Evolutionary conservation across 1,140 invertebrate genomes (phyloP), one percentile per base, ranked within the genome.

Genomic region (Lordiphosa collinella): DNA sequence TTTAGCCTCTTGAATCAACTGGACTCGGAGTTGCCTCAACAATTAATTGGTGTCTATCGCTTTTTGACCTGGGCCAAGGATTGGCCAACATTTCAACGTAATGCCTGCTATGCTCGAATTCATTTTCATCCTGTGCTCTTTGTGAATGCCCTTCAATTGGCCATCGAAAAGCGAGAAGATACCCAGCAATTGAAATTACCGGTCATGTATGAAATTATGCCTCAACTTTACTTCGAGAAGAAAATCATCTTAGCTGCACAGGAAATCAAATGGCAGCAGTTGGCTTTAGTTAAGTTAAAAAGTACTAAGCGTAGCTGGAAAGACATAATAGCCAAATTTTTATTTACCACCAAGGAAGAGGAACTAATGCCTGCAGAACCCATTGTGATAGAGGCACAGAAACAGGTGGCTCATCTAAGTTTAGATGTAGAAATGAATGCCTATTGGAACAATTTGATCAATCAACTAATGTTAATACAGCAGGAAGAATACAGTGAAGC

Each of bases 31-130:
- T 91, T 94, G 55, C 72, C 91, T 0, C 86, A 92, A 48, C 92
- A 94, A 75, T 90, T 92, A n/a, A 73, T 91, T 2, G 90, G 89
- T 0, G 78, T 94, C 16, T 94, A 93, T 90, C 91, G 93, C 16
- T 70, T 94, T 36, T 90, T 95, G 46, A 92, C 90, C 74, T 90
- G 91, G 57, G 91, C 92, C 18, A 91, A 91, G 38, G 90, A 92
- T 61, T 93, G 91, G 61, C 90, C 91, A 0, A 91, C 87, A 4
- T 93, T 94, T 78, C 92, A 91, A 80, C 91, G 91, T 22, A 91
- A 91, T 1, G 92, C 92, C 3, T 74, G 90, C 2, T 93, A 90
- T 87, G 91, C 91, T n/a, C 90, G 91, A 22, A 87, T 75, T n/a
- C 62, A 91, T 46, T 74, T 93, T 1, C 93, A 94, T 78, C 89